A percentile compares a stretch with the other conserved stretches of the same genome.
phyloP scores from a whole-genome alignment of 2,113 vertebrate genomes.

The Agapornis roseicollis region DNA sequence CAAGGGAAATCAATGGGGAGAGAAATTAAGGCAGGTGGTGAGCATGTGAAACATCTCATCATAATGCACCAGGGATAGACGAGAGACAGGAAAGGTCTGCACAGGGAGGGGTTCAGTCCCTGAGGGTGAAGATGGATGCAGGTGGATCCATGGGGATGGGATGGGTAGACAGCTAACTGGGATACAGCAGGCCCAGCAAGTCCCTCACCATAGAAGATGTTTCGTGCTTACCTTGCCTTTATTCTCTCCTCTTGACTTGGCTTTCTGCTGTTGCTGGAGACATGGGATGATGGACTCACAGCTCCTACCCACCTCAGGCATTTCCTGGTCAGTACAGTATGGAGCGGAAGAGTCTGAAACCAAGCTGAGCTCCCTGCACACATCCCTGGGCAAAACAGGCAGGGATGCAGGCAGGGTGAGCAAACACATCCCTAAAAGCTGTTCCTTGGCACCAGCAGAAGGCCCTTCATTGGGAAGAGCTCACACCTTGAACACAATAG shows the following conservation, averaged over 20 bases:
- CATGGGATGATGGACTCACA: background rate
- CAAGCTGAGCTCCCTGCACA: background rate
- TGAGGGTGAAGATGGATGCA: background rate
- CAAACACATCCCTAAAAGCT: background rate
- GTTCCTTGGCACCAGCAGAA: background rate
- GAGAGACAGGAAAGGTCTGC: background rate
- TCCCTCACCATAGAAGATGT: fast-evolving
- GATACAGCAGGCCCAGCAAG: background rate
- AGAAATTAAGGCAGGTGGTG: background rate
- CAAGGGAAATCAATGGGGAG: background rate
- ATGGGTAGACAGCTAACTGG: background rate
- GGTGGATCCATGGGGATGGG: background rate
- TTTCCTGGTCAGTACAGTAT: background rate
- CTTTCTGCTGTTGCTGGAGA: background rate
- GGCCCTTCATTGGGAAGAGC: background rate
- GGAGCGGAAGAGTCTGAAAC: fast-evolving
- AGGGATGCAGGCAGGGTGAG: background rate
- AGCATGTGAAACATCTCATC: background rate
- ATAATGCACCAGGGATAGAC: fast-evolving
- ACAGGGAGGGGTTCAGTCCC: background rate
- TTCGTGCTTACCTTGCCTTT: background rate
- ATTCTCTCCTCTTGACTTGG: background rate
- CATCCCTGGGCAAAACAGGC: background rate
- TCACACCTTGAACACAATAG: background rate
- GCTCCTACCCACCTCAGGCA: fast-evolving